Conservation (phyloP, 2,888 invertebrate species). For the Horisme vitalbata region DNA sequence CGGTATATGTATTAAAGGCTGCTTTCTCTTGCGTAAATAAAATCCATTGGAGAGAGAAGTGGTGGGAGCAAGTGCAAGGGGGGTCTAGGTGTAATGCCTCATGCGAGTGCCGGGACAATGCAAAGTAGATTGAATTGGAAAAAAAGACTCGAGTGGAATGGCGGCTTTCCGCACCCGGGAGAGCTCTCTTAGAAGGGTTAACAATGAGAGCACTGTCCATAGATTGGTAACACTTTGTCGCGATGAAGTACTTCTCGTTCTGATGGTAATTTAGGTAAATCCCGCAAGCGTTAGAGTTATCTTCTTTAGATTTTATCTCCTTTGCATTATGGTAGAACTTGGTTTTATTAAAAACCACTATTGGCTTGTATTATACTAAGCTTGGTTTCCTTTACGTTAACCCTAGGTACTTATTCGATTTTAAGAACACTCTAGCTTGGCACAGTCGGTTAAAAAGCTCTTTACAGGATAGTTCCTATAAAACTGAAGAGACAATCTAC, state of each 20-base stretch:
- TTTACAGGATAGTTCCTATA: slow-evolving; percentile 22
- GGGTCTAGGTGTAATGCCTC: slow-evolving; percentile 78
- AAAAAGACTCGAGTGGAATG: slow-evolving; percentile 72
- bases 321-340: background rate
- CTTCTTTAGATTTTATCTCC: slow-evolving; percentile 8
- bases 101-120: slow-evolving; percentile 80
- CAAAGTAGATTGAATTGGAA: slow-evolving; percentile 83
- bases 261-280: slow-evolving; percentile 27
- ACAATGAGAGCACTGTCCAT: slow-evolving; percentile 68
- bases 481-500: slow-evolving; percentile 40
- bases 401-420: too few relatives aligned
- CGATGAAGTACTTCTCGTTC: slow-evolving; percentile 28
- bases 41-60: slow-evolving; percentile 75
- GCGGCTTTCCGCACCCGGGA: slow-evolving; percentile 70
- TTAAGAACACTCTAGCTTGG: too few relatives aligned
- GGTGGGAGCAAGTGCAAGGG: slow-evolving; percentile 72
- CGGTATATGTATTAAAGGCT: slow-evolving; percentile 80
- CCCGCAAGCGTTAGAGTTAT: slow-evolving; percentile 10
- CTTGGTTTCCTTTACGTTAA: too few relatives aligned
- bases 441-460: slow-evolving; percentile 7
- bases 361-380: background rate
- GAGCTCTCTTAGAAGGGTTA: slow-evolving; percentile 66
- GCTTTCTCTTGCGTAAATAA: slow-evolving; percentile 82
- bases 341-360: background rate
- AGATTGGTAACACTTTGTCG: slow-evolving; percentile 46